These are phyloP conservation scores for Rhyacichthys aspro DNA, from an alignment of 2,797 vertebrate species.

Conservation along the genomic window DNA sequence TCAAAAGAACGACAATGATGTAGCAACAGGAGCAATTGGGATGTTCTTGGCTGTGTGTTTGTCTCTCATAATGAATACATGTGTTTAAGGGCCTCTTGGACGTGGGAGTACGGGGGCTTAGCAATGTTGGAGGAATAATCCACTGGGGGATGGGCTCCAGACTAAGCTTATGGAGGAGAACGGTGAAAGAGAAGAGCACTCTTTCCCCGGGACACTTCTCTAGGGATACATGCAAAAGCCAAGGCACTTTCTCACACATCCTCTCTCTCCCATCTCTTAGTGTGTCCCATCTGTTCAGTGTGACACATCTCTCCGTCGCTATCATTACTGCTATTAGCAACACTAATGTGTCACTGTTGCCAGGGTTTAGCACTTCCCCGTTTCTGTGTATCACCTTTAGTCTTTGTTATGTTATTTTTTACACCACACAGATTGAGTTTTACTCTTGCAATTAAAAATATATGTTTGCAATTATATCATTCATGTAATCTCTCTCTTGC, in stretches of 20 bases:
- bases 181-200: constrained; percentile 71
- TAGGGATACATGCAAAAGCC: constrained; percentile 69
- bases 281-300: constrained; percentile 74
- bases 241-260: constrained; percentile 66
- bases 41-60: constrained; percentile 29
- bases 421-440: too few relatives aligned
- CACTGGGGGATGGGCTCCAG: constrained; percentile 71
- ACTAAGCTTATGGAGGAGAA: constrained; percentile 72
- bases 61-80: constrained; percentile 67
- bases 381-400: constrained; percentile 38
- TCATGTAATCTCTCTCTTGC: too few relatives aligned
- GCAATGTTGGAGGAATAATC: constrained; percentile 73
- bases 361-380: constrained; percentile 55
- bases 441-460: too few relatives aligned
- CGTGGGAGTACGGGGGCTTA: constrained; percentile 73
- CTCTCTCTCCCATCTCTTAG: constrained; percentile 34
- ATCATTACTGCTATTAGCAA: constrained; percentile 76
- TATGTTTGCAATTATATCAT: too few relatives aligned
- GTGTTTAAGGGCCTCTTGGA: constrained; percentile 63
- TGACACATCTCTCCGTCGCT: constrained; percentile 64
- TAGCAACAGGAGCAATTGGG: constrained; percentile 18
- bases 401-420: constrained; percentile 21
- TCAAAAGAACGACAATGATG: constrained; percentile 38
- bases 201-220: constrained; percentile 68
- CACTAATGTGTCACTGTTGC: constrained; percentile 67